phyloP scores from a whole-genome alignment of 2,113 vertebrate genomes.

The Pholis gunnellus region DNA sequence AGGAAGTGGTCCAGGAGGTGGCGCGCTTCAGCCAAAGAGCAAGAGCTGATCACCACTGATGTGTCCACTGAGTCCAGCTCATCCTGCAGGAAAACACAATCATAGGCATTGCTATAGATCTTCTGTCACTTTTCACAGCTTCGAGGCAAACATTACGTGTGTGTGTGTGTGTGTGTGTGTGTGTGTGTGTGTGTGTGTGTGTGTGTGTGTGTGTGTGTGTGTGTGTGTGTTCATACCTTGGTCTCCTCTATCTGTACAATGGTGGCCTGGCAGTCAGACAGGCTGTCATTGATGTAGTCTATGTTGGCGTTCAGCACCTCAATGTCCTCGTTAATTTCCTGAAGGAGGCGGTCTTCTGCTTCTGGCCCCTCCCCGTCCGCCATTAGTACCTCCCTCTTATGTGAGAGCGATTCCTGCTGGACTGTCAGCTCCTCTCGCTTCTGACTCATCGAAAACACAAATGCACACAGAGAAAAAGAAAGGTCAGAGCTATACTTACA shows the following conservation, averaged over 20 bases:
- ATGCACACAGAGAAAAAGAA: not conserved
- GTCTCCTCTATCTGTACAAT: constrained; percentile 98
- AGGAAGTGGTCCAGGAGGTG: constrained; percentile 96
- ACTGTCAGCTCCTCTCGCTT: constrained; percentile 96
- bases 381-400: constrained; percentile 88
- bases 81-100: constrained; percentile 83
- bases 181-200: not conserved
- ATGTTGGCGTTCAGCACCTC: constrained; percentile 97
- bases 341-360: constrained; percentile 87
- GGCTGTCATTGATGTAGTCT: constrained; percentile 97
- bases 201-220: not conserved
- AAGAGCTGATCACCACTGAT: constrained; percentile 97
- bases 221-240: constrained; percentile 84
- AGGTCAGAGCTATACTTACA: not conserved
- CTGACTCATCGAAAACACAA: constrained; percentile 76
- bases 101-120: not conserved
- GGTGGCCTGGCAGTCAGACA: constrained; percentile 96
- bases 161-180: not conserved
- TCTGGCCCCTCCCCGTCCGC: constrained; percentile 89
- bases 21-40: constrained; percentile 95
- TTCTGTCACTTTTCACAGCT: not conserved
- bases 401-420: constrained; percentile 90
- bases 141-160: not conserved
- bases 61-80: constrained; percentile 98
- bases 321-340: constrained; percentile 94